Evolutionary conservation across 2,888 invertebrate species (phyloP), one percentile per base, ranked within the genome.

Genomic region (Nomada goodeniana): DNA sequence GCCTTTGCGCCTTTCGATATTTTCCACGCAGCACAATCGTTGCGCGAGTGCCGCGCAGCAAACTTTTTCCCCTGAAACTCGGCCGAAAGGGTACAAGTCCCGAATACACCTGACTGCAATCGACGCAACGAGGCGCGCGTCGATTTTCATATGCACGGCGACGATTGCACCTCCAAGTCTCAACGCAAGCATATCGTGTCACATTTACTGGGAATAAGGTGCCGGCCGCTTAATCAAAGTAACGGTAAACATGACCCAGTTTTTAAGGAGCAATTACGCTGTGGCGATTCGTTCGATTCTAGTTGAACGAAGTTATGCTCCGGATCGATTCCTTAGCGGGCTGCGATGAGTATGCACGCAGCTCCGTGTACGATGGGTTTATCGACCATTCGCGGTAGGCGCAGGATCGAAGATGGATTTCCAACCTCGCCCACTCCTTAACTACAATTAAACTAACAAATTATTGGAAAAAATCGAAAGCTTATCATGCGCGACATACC

Each of bases 191-290:
- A 44, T 64, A 59, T 57, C 69, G 68, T 44, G 70, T 18, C 65
- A 80, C 71, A 81, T 87, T 88, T 80, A 83, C 74, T 65, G 83
- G 76, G 83, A 76, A 80, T 85, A 88, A 88, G 79, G 76, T 82
- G 75, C 59, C 80, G 78, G 72, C 61, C 76, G 76, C 70, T 87
- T 88, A 89, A 90, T 91, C 87, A 90, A 88, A 86, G 88, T 79
- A 80, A 79, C 47, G 74, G 88, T 83, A 89, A 90, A 90, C 87
- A 86, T 74, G 86, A 82, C 86, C 83, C 76, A 83, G 65, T 89
- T 90, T 86, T 88, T 83, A 83, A 76, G 67, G n/a, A 57, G 20
- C 67, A 18, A 55, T 68, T 60, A 52, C 55, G 11, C 47, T 50
- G 53, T 42, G 60, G 29, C 53, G 20, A 57, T 23, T 23, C 23